Evolutionary conservation across 2,113 vertebrate species (phyloP), one percentile per base, ranked within the genome.

Genomic region (Oriolus oriolus): DNA sequence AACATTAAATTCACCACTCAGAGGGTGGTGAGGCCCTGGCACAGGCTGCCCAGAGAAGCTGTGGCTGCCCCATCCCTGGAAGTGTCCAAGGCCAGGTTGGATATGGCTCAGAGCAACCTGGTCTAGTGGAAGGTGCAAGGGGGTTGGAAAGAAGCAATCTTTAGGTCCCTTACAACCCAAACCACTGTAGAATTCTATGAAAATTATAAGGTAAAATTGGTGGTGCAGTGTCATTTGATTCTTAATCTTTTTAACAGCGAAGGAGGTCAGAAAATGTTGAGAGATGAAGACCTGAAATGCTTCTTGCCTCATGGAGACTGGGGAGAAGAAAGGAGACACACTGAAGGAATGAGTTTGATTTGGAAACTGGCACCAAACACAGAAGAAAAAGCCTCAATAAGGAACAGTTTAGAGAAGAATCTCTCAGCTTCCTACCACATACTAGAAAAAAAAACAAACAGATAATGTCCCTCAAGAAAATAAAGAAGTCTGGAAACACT

Each of bases 111-210:
- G n/a, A 82, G 30, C 20, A 76, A 35, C 24, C 20, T 30, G 53
- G 39, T 0, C 0, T 9, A 11, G 39, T 23, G 39, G 24, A 26
- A 82, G 13, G 19, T 24, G 5, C 16, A 68, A 24, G 4, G 5
- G 13, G 11, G 13, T 54, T 35, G 41, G 31, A 56, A 41, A 18
- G 0, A 18, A 15, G 35, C 31, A 35, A 42, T 42, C 26, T 41
- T 77, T 3, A 37, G 35, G 42, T 4, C 11, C 15, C 12, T 49
- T 63, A 26, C 56, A 56, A 70, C 10, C 5, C 10, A 63, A 84
- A 50, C 15, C 31, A 49, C 15, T 20, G 22, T 3, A 42, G 12
- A 42, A 37, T 50, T 56, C 19, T 28, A 37, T 3, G 22, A 63
- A 70, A 77, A 70, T 16, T 35, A 23, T 19, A 39, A 52, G 7